Evolutionary conservation across 2,113 vertebrate genomes (phyloP), one percentile per base, ranked within the genome.

Genomic region (Copsychus sechellarum): DNA sequence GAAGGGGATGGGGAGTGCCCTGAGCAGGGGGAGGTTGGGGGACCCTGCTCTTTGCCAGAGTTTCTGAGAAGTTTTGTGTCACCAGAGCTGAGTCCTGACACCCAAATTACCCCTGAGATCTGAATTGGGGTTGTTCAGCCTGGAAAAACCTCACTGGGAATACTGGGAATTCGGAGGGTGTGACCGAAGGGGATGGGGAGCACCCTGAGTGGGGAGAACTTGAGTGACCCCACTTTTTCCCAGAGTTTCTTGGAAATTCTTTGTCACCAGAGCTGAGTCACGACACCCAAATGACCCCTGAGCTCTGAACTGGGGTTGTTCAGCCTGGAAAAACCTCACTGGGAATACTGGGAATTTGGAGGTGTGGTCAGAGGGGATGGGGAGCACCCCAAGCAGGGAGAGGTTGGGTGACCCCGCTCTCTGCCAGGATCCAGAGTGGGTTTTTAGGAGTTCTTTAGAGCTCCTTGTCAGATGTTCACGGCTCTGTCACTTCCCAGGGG

Each of bases 291-390:
- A 51, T 51, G 25, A 51, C 50, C 50, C 50, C 48, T 50, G 8
- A 50, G 25, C 14, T 25, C 48, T 14, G 5, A 51, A 51, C 3
- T 26, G 50, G 25, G 50, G 25, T 8, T 26, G 48, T 50, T 50
- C 25, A 50, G 24, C 24, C 24, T 51, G 50, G 50, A 25, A 28
- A 50, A 51, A 51, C 25, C 5, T 14, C 50, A 16, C 25, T 51
- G 50, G 50, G 50, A 51, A 28, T 51, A 51, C 16, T 14, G 25
- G 50, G 50, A 51, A 51, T 28, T 50, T 36, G 15, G 1, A 2
- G 8, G 11, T 26, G 61, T 9, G 81, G 40, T 31, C 1, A 0
- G 12, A 67, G 45, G 56, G 26, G 26, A 66, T 0, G 5, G 69
- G 88, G 47, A 92, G 26, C 34, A 23, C 80, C 67, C 34, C 4